A percentile compares a stretch with the other conserved stretches of the same genome.
Conservation (phyloP, 2,888 invertebrate genomes). For the Andrena bucephala region DNA sequence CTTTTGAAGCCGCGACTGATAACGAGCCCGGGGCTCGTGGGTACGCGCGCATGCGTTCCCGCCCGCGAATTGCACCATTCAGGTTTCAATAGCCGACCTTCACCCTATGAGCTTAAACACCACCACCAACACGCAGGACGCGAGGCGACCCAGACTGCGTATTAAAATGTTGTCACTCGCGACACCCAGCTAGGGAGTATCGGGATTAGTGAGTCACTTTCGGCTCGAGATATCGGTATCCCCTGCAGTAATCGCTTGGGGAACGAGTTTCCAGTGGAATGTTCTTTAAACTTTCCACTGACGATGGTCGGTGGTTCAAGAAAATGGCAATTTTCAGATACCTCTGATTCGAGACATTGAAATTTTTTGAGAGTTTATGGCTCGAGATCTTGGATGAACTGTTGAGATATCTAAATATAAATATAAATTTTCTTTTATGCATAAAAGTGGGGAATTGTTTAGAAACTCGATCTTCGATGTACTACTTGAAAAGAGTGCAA, state of each 20-base stretch:
- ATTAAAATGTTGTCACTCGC: background rate
- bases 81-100: conserved; percentile 78
- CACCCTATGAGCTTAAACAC: conserved; percentile 71
- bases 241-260: background rate
- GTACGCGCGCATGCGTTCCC: conserved; percentile 37
- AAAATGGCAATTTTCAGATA: no score
- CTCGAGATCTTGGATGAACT: no score
- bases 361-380: no score
- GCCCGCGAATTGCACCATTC: conserved; percentile 68
- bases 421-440: no score
- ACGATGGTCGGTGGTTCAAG: no score
- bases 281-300: no score
- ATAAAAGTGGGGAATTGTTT: no score
- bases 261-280: no score
- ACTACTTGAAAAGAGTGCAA: background rate
- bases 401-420: no score
- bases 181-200: background rate
- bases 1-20: conserved; percentile 69
- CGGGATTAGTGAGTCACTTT: conserved; percentile 27
- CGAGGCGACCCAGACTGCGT: conserved; percentile 4
- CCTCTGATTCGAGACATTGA: no score
- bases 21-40: conserved; percentile 50
- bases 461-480: background rate
- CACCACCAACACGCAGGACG: conserved; percentile 11
- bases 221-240: background rate